Base-by-base conservation (phyloP, 2,888 invertebrate species). In the Stramonita haemastoma region DNA sequence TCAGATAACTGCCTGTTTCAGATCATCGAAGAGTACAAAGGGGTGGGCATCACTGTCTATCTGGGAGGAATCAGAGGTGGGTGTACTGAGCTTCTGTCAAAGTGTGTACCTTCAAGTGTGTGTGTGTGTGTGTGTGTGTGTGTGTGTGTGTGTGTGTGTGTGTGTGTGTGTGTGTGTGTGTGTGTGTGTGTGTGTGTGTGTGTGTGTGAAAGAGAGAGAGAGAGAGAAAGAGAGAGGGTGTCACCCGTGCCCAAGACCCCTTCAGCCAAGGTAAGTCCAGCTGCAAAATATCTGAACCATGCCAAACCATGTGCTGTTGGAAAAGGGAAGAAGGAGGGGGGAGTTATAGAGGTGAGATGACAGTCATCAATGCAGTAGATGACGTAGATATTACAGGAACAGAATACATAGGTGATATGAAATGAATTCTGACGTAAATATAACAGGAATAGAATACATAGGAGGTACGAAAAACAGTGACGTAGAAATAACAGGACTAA, bases 21-120 rank as follows among this genome's bases (percentile, higher is more conserved):
- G 94, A 89, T 95, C 15, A 93, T 95, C 70, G 92, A 93, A 77
- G 95, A 95, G 81, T 95, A 95, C 90, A 93, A 93, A 17, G 92
- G 92, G 17, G 94, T 95, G 6, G 94, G 93, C 34, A 93, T 95
- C 17, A 92, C 91, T 11, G 93, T 95, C 0, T 95, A 93, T 73
- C 90, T 95, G 56, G 93, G 95, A 17, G 93, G 93, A 13, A 93
- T 95, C 29, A 93, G 93, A 91, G 94, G 95, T 95, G 87, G 90
- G 93, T 90, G 32, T 5, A 29, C 17, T 29, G 22, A n/a, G 22
- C 26, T 8, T 5, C 19, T 36, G 15, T 19, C 22, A 11, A 11
- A 22, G n/a, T 46, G 22, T 56, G 11, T 26, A 13, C 22, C 11
- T 32, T 1, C 1, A 34, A 34, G 34, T 11, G 29, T 77, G 73